Base-by-base conservation (phyloP, 2,113 vertebrate species). In the Paramisgurnus dabryanus region DNA sequence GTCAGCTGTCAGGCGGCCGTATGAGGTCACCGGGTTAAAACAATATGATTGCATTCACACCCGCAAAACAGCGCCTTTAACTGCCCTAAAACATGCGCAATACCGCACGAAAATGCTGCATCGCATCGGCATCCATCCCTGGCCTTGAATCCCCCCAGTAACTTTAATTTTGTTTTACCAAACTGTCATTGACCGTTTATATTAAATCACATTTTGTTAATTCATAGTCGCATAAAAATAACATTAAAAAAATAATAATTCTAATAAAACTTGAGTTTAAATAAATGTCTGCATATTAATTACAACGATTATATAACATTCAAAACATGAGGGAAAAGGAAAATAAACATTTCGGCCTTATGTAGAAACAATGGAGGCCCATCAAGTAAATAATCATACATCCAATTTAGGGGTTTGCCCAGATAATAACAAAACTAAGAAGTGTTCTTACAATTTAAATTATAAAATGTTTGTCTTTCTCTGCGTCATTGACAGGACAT, bases 1-100 rank as follows among this genome's bases (percentile, higher is more conserved):
- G 78, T 92, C 94, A 96, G 93, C 94, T 95, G 95, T 91, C 87
- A 90, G 86, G 85, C 88, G 89, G 88, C 86, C 73, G 83, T 61
- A 86, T 86, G 85, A 41, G 83, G 86, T 82, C 76, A 74, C 49
- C 80, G 72, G 87, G 82, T 83, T 79, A 85, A 91, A 91, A 93
- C 93, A 90, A 93, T 92, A 91, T 91, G 87, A 73, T 84, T 65
- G 80, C 85, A 90, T 88, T 85, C 15, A 74, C 6, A 64, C 66
- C 50, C 87, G 12, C 85, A 80, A 22, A 79, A 64, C 72, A 83
- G 81, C 43, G 69, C 27, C 53, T 79, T 27, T 45, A 13, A 68
- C 68, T 67, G 71, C 72, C 60, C 10, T 47, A 10, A 47, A 47
- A 8, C 80, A 67, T 34, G 68, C 69, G 47, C 34, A 76, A 41